Base-by-base conservation (phyloP, 2,888 invertebrate genomes). In the Diogma glabrata region DNA sequence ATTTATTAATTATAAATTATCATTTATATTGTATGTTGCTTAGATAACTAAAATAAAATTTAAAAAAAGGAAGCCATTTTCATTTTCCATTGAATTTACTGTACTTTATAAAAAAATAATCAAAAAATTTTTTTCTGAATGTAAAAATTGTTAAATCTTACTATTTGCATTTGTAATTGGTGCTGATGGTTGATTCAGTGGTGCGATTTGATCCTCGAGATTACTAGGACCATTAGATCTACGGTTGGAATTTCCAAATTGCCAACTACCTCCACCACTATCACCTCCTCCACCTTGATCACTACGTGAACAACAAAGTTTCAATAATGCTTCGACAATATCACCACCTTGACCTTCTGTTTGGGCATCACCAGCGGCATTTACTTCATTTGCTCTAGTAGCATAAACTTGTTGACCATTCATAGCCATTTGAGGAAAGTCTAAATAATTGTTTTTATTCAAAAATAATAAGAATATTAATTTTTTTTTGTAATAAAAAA, bases 291-390 rank as follows among this genome's bases (percentile, higher is more conserved):
- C n/a, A 24, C 20, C 19, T 19, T 23, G 43, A n/a, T 43, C 43
- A 43, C 43, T 22, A 43, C 20, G 51, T 56, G 55, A 55, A 33
- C 50, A 54, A 51, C 51, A 56, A 36, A 49, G 50, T 53, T 53
- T 55, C 49, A 53, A 51, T 50, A 52, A 51, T 45, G 53, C 20
- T 30, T 53, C 28, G 51, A 56, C 52, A n/a, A 52, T 53, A 51
- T 56, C 56, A 49, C 57, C 58, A 54, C 59, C 58, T 20, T 20
- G 43, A 43, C 23, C 43, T 2, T 20, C 23, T 43, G 20, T 20
- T 43, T 43, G 43, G 23, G 20, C 24, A 24, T 24, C 46, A 46
- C 24, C 46, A 16, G 46, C 23, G 23, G 46, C 46, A 46, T 46
- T 46, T 17, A 46, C 46, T 46, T 46, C 24, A 16, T 22, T 8